phyloP scores from a whole-genome alignment of 2,113 vertebrate species.

The Chionis minor region DNA sequence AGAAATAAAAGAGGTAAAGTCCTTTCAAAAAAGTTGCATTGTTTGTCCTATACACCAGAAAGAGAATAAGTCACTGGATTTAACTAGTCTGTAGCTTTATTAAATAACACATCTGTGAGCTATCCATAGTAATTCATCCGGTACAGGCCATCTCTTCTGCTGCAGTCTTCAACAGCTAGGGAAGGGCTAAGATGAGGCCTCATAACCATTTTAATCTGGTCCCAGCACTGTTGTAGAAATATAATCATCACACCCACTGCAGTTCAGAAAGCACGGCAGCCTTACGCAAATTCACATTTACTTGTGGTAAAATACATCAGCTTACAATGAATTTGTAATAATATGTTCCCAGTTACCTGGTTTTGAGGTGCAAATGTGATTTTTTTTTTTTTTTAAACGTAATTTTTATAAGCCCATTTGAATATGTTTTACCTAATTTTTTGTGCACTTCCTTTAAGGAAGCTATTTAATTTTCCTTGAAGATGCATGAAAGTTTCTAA shows the following conservation, averaged over 20 bases:
- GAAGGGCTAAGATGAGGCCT: background rate
- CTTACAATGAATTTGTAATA: constrained; percentile 8
- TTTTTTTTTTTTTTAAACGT: background rate
- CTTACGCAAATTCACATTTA: background rate
- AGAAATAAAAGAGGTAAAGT: background rate
- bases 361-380: constrained; percentile 46
- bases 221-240: background rate
- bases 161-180: background rate
- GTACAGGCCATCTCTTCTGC: background rate
- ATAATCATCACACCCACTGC: background rate
- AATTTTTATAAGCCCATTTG: constrained; percentile 26
- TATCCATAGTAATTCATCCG: background rate
- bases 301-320: background rate
- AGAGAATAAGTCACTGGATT: background rate
- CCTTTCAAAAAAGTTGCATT: background rate
- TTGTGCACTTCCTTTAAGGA: constrained; percentile 22
- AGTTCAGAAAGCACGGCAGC: background rate
- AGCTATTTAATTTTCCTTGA: constrained; percentile 46
- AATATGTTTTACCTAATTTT: constrained; percentile 44
- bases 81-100: background rate
- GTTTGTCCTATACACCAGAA: background rate
- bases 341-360: background rate
- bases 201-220: background rate
- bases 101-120: background rate
- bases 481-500: constrained; percentile 46